Evolutionary conservation across 2,797 vertebrate species (phyloP), one percentile per base, ranked within the genome.

Genomic region (Sylvilagus floridanus): DNA sequence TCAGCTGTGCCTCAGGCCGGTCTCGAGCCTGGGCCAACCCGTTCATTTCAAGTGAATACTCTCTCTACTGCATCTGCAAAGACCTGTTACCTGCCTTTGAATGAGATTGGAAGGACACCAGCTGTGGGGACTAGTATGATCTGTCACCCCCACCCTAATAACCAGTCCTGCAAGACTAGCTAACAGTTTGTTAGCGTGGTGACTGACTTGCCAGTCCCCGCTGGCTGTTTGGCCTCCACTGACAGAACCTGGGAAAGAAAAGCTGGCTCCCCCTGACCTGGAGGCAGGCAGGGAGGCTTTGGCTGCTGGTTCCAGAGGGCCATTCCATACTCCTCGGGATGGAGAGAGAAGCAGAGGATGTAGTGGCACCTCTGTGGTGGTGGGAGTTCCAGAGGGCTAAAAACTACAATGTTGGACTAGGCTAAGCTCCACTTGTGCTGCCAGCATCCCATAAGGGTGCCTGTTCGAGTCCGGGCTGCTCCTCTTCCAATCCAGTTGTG

Each of bases 21-120:
- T 54, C 35, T 72, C 14, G 77, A 75, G 30, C 24, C 57, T 76
- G 77, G 71, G 19, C 65, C 24, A 54, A 10, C 21, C 24, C n/a
- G 30, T 62, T 84, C 19, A 63, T 68, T 92, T 88, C 66, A 95
- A 81, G 26, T 68, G 81, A 81, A 57, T 73, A 50, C 42, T 75
- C 11, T 22, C 62, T 84, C 50, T 12, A 24, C 24, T 42, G n/a
- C 47, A 10, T 57, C 1, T 19, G 1, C 57, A 62, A 24, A 63
- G 32, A n/a, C 47, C n/a, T 11, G 24, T 47, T 19, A 66, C 7
- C n/a, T 30, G 26, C 37, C 14, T 71, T 85, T 84, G 65, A 88
- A 73, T 66, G 37, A 57, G 42, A 32, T 71, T 47, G 57, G 79
- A 71, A 87, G 57, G 57, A n/a, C 65, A 63, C 88, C 68, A 69